A percentile compares a stretch with the other conserved stretches of the same genome.
Evolutionary conservation across 2,113 vertebrate genomes (phyloP).

Genomic region (Stigmatopora nigra): DNA sequence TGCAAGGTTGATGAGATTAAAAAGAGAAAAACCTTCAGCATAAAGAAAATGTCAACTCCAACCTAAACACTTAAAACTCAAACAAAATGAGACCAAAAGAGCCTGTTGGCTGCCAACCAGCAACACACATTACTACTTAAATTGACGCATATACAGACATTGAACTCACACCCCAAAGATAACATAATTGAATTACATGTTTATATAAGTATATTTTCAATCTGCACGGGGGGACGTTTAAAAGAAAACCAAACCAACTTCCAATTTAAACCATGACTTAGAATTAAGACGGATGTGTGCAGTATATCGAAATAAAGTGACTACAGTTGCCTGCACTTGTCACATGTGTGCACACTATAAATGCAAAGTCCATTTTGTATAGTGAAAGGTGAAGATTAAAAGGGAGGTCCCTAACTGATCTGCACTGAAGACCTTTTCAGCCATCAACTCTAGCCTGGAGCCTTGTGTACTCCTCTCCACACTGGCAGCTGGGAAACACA

Average conservation of each 20-base stretch:
- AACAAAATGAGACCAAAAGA: too few relatives aligned
- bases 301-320: not conserved
- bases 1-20: too few relatives aligned
- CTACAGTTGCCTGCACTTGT: not conserved
- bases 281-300: not conserved
- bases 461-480: constrained; percentile 26
- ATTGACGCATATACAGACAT: too few relatives aligned
- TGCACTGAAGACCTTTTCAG: constrained; percentile 34
- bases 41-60: too few relatives aligned
- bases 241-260: not conserved
- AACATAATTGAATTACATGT: too few relatives aligned
- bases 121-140: too few relatives aligned
- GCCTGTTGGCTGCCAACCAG: too few relatives aligned
- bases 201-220: too few relatives aligned
- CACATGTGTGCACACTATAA: not conserved
- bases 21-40: too few relatives aligned
- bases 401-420: constrained; percentile 23
- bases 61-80: too few relatives aligned
- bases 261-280: not conserved
- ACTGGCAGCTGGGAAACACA: constrained; percentile 52
- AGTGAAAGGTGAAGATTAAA: constrained; percentile 15
- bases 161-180: too few relatives aligned
- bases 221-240: too few relatives aligned
- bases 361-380: not conserved
- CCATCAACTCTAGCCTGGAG: constrained; percentile 36